Conservation (phyloP, 2,888 invertebrate genomes). For the Bhutanitis thaidina region DNA sequence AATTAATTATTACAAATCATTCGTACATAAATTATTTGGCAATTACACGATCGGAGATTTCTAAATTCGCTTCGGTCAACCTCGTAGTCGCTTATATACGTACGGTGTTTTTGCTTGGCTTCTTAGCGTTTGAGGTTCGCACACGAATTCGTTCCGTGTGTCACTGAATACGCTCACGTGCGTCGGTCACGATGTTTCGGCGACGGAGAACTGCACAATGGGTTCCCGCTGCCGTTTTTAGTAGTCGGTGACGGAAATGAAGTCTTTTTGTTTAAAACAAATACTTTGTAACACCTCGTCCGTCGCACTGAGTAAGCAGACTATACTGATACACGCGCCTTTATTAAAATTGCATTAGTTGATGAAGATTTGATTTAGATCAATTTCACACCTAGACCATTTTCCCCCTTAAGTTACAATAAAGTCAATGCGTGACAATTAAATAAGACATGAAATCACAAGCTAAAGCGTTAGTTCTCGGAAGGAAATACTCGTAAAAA, state of each 20-base stretch:
- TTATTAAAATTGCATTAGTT: background rate
- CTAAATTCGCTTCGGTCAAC: slow-evolving; percentile 32
- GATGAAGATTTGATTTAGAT: background rate
- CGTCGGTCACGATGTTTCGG: slow-evolving; percentile 29
- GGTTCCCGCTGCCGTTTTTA: slow-evolving; percentile 54
- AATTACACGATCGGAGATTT: slow-evolving; percentile 49
- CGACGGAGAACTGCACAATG: slow-evolving; percentile 51
- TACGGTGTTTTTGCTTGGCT: slow-evolving; percentile 1
- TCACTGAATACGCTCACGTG: slow-evolving; percentile 55
- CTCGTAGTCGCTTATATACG: background rate
- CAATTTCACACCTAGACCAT: slow-evolving; percentile 33
- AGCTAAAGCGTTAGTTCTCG: slow-evolving; percentile 61
- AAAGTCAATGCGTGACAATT: background rate
- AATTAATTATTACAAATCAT: slow-evolving; percentile 77
- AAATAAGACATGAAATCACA: slow-evolving; percentile 58
- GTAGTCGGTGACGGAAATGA: slow-evolving; percentile 50
- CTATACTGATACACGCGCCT: too few relatives aligned
- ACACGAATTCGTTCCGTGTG: slow-evolving; percentile 4
- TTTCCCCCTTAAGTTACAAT: background rate
- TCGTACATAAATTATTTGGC: slow-evolving; percentile 60
- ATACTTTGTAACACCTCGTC: slow-evolving; percentile 59
- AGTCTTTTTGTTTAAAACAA: slow-evolving; percentile 49
- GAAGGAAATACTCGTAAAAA: slow-evolving; percentile 55
- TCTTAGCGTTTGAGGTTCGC: background rate
- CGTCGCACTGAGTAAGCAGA: slow-evolving; percentile 26